Evolutionary conservation across 2,113 vertebrate species (phyloP), one percentile per base, ranked within the genome.

Genomic region (Stegastes partitus): DNA sequence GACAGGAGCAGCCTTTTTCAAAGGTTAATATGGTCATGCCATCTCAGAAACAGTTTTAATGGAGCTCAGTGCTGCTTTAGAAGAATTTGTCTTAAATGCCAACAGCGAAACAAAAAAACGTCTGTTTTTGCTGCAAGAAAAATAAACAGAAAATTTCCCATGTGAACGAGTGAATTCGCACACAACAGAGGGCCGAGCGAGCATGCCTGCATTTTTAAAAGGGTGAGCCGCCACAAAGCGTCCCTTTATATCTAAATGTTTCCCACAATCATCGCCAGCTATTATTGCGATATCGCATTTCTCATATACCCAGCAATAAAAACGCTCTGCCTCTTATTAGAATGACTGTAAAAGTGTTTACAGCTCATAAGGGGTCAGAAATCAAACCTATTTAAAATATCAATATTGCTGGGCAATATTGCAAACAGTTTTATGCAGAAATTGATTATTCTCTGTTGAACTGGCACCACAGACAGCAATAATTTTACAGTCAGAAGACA

Each of bases 361-460:
- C 68, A 8, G 2, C 55, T 68, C 64, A 53, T 2, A 12, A 1
- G 12, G 22, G 74, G 18, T 59, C 58, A 80, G 62, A 82, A 82
- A 88, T 85, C 68, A 79, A 69, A 78, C 34, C 70, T 63, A 14
- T n/a, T 83, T 65, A 68, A 54, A 61, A 72, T 44, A 37, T 83
- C 57, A 34, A 65, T 77, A 79, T 68, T 63, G 64, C 37, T 18
- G 11, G 12, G 26, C 2, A 56, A 26, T 51, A 28, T 47, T 65
- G 21, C 28, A 21, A 45, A 7, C 1, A 16, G 34, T 64, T 45
- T 31, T 61, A 34, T 14, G n/a, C 3, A 22, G 34, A 62, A 53
- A 62, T 56, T 16, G 34, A 59, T 67, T 18, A 19, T 44, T 79
- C 12, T n/a, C 50, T 55, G 11, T 47, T 71, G 1, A 59, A 56